Percentiles rank a stretch among this genome's conserved stretches.
Conservation (phyloP, 2,113 vertebrate species). For the Saccopteryx leptura region DNA sequence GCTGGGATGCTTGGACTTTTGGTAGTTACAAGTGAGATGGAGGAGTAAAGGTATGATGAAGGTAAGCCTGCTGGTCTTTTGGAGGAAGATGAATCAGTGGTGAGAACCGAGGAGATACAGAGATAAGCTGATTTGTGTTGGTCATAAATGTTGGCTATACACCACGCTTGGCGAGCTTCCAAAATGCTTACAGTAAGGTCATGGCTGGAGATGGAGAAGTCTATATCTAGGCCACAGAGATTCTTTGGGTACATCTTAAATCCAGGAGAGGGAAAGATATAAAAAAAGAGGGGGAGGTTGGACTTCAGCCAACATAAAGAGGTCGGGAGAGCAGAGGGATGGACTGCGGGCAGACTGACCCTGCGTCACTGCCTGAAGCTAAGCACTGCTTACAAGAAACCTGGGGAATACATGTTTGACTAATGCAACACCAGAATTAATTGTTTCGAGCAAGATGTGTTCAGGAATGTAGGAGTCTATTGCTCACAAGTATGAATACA, state of each 20-base stretch:
- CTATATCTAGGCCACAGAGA: not conserved
- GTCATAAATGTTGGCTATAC: not conserved
- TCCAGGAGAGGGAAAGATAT: not conserved
- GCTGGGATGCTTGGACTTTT: not conserved
- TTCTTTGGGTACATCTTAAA: not conserved
- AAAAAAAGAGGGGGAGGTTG: fast-evolving
- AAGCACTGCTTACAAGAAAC: not conserved
- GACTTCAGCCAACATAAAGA: not conserved
- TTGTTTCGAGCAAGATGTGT: not conserved
- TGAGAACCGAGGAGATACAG: not conserved
- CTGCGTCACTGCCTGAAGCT: not conserved
- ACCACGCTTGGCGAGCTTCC: not conserved
- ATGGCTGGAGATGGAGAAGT: not conserved
- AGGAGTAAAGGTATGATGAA: not conserved
- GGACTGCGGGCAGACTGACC: not conserved
- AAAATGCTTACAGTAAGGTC: not conserved
- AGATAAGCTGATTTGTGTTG: not conserved
- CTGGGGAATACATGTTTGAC: not conserved
- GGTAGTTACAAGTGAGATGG: not conserved
- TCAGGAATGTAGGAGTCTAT: not conserved
- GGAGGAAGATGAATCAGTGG: not conserved
- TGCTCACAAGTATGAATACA: not conserved
- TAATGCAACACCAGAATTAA: not conserved
- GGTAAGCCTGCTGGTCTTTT: not conserved
- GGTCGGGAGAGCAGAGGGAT: not conserved